Base-by-base conservation (phyloP, 2,888 invertebrate species). In the Nomada hirtipes region DNA sequence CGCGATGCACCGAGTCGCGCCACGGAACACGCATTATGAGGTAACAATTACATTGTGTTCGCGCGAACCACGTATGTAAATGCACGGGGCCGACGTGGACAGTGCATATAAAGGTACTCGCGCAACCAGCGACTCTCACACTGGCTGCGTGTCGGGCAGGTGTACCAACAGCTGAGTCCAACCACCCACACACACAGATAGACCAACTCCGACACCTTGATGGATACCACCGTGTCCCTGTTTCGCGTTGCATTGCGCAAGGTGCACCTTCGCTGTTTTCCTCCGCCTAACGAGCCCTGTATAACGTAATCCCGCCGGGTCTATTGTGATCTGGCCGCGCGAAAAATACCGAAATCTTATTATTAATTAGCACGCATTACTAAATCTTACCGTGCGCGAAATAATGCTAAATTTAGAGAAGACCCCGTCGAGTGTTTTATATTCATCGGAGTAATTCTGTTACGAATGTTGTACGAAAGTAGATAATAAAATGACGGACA, bases 31-130 rank as follows among this genome's bases (percentile, higher is more conserved):
- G 87, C 82, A 86, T 89, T 91, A 90, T 87, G 91, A 89, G 90
- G 92, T 90, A 92, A 92, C 90, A 91, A 92, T 91, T 90, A 89
- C 90, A 89, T 91, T 89, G 92, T 88, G 86, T 86, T 88, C 86
- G 86, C 85, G 88, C 86, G 89, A 86, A 89, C 82, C 87, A 87
- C 89, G 88, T 91, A 92, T 92, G 92, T 88, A 90, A 90, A 91
- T 90, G 78, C 77, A 67, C 76, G 80, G 29, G 9, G 13, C 29
- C 78, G 89, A 82, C 79, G 87, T 84, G 87, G 87, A 88, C 85
- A 88, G 88, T 83, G 86, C 81, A 78, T 78, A 85, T 78, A 85
- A 80, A 86, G 85, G 86, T 86, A 84, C 74, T 77, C 75, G 74
- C 70, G 80, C 78, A 82, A 85, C 77, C 74, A 81, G 67, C 74